phyloP scores from a whole-genome alignment of 2,888 invertebrate genomes.

The Venustoraphidia nigricollis region DNA sequence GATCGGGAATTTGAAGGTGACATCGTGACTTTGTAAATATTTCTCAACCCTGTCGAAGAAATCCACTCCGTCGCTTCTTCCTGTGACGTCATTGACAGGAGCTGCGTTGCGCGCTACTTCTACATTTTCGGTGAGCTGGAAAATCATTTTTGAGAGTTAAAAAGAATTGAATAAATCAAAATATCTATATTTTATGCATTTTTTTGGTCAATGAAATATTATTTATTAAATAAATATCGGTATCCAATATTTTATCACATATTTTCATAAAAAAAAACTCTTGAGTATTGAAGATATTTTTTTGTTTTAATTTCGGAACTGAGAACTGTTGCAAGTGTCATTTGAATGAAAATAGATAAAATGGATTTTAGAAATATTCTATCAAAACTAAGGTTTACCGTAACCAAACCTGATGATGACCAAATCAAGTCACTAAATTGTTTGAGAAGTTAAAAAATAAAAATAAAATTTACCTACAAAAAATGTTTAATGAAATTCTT shows the following conservation, averaged over 20 bases:
- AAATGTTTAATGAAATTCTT: no score
- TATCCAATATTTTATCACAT: neutral
- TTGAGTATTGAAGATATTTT: neutral
- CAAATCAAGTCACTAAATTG: no score
- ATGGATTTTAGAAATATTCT: no score
- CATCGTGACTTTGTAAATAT: slow-evolving; percentile 63
- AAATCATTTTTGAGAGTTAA: slow-evolving; percentile 1
- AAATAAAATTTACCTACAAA: no score
- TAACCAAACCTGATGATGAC: no score
- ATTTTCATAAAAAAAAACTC: neutral
- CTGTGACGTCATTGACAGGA: slow-evolving; percentile 42
- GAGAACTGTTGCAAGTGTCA: no score
- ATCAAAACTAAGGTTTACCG: no score
- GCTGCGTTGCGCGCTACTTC: slow-evolving; percentile 59
- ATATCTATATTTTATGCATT: neutral
- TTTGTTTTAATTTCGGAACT: no score
- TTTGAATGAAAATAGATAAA: no score
- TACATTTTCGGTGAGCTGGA: slow-evolving; percentile 55
- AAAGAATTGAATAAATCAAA: neutral
- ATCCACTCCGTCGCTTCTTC: slow-evolving; percentile 36
- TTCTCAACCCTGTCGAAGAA: slow-evolving; percentile 55
- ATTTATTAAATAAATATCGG: neutral
- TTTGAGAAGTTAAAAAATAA: no score
- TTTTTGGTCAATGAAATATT: neutral
- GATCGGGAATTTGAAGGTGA: slow-evolving; percentile 58